phyloP scores from a whole-genome alignment of 2,113 vertebrate species.

The Gobius niger region DNA sequence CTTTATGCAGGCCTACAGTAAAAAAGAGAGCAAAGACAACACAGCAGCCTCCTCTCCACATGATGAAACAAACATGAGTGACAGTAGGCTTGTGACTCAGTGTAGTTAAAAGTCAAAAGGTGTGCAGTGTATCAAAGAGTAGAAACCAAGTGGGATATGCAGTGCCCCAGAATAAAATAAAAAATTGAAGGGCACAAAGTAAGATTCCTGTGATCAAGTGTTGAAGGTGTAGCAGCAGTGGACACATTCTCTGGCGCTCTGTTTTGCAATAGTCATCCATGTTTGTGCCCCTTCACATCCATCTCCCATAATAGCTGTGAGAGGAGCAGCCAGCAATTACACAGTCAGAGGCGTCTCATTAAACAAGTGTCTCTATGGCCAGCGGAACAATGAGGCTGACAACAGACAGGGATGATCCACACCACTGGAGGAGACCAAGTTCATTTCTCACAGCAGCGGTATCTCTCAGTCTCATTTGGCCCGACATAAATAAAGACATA shows the following conservation, averaged over 20 bases:
- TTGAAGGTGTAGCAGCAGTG: slow-evolving; percentile 14
- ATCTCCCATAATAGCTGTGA: slow-evolving; percentile 56
- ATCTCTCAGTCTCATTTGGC: slow-evolving; percentile 28
- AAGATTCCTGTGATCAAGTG: neutral
- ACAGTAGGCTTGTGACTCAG: neutral
- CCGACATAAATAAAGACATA: slow-evolving; percentile 17
- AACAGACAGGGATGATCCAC: slow-evolving; percentile 36
- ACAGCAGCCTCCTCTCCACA: slow-evolving; percentile 1
- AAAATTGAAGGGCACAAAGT: neutral
- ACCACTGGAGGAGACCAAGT: slow-evolving; percentile 21
- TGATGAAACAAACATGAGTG: slow-evolving; percentile 35
- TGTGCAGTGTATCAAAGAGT: neutral
- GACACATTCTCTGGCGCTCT: slow-evolving; percentile 16
- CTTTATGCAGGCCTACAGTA: slow-evolving; percentile 10
- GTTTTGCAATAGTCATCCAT: slow-evolving; percentile 53
- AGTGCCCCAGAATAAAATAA: neutral
- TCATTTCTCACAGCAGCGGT: slow-evolving; percentile 25
- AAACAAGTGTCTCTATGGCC: slow-evolving; percentile 62
- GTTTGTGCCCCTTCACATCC: slow-evolving; percentile 53
- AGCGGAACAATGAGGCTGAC: slow-evolving; percentile 54
- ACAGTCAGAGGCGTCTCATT: slow-evolving; percentile 58
- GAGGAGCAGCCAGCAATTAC: slow-evolving; percentile 67
- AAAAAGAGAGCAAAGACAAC: slow-evolving; percentile 42
- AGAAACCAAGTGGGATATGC: neutral
- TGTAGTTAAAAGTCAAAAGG: neutral